Evolutionary conservation across 1,140 invertebrate species (phyloP), one percentile per base, ranked within the genome.

Genomic region (Drosophila obscura): DNA sequence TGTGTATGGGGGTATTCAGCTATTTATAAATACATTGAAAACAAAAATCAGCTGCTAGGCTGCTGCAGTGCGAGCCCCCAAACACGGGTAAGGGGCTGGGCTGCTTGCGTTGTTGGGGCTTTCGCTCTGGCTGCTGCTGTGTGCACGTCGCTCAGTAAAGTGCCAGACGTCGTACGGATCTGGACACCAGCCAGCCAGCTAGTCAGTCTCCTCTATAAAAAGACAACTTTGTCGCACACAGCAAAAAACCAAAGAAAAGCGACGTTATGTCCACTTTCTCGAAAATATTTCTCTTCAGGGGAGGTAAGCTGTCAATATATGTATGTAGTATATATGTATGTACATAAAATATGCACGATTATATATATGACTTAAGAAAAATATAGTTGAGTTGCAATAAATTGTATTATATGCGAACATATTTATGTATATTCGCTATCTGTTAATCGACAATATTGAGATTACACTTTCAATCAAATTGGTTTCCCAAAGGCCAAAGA

Each of bases 1-100:
- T 45, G 28, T 65, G 8, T 22, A 35, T 55, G 19, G 19, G 48
- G 22, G 56, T 28, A 48, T 60, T 31, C 26, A 57, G 65, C 68
- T 83, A 84, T 84, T 84, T 79, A 72, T 82, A 84, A 84, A 65
- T 73, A 45, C 35, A 39, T 39, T 41, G 49, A 78, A 62, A 74
- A 68, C 74, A 76, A 73, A 77, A 64, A 72, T 77, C 75, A 77
- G 75, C 75, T 77, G 75, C 50, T 67, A 45, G 41, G 43, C 22
- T 46, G 52, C 13, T 11, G 48, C 9, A 43, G 53, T 43, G 24
- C 74, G 65, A 77, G 74, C 65, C 74, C 73, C 73, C 72, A 73
- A 72, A 43, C 63, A 74, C 55, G 61, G 61, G 13, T 22, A 74
- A 39, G 35, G 35, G 11, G 35, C 35, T 39, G 26, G 26, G 6